These are phyloP conservation scores for Thripadectes ignobilis DNA, from an alignment of 2,797 vertebrate species.

Conservation along the genomic window DNA sequence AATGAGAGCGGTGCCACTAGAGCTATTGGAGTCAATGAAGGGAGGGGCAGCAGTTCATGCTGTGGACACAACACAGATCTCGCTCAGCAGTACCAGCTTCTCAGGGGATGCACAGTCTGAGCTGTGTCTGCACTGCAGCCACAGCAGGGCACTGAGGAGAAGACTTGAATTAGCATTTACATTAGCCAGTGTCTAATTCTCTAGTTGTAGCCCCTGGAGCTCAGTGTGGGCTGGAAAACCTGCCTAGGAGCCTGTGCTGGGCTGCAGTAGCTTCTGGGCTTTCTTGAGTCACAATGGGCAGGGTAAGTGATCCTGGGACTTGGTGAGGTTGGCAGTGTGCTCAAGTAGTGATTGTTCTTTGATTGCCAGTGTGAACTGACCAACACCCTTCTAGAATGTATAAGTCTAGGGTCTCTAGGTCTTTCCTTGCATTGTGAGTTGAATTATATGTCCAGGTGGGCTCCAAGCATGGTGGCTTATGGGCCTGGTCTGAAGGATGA, in stretches of 20 bases:
- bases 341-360: background rate
- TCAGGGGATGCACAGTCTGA: background rate
- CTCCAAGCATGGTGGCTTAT: background rate
- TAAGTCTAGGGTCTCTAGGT: background rate
- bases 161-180: background rate
- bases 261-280: background rate
- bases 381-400: background rate
- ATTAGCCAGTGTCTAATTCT: background rate
- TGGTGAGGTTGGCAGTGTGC: background rate
- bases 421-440: background rate
- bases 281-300: rapidly evolving
- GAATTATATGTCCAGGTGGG: rapidly evolving
- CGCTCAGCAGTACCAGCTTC: background rate
- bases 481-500: background rate
- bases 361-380: background rate
- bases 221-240: background rate
- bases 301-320: background rate
- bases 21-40: background rate
- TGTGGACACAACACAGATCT: background rate
- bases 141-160: background rate
- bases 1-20: background rate
- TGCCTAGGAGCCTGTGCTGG: background rate
- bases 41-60: background rate
- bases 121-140: background rate
- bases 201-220: background rate